Evolutionary conservation across 2,888 invertebrate genomes (phyloP), one percentile per base, ranked within the genome.

Genomic region (Epicampocera succincta): DNA sequence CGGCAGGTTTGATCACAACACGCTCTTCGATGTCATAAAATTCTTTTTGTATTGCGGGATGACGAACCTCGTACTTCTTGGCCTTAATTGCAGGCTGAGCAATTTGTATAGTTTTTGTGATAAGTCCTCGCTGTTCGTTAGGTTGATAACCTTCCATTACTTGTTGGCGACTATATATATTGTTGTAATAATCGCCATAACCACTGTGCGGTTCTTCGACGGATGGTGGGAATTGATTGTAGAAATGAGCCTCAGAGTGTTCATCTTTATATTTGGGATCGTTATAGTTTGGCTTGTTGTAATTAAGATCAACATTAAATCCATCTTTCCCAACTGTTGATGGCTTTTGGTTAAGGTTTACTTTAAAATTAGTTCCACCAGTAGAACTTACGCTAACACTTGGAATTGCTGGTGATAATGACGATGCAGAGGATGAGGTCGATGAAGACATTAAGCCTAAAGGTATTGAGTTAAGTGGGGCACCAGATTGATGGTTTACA

Each of bases 21-120:
- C 93, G 92, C 85, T 93, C 93, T 85, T 93, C 93, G 83, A 93
- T 93, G 85, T 93, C 93, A 87, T 93, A 93, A 88, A 93, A 93
- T 86, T 93, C 93, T 87, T 93, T 93, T 85, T 93, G 93, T 79
- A 93, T 92, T 42, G 93, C 93, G 50, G 93, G 93, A 80, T 93
- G 92, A 78, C 93, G 92, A 11, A 93, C 91, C 87, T 93, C 92
- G 85, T 92, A 92, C 82, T 92, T 93, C 71, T 92, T 92, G 25
- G 93, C 93, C 83, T 93, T 92, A 17, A 91, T 90, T 3, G 93
- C 93, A 0, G 93, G 93, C 84, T 93, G 93, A 5, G 92, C 92
- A 19, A 93, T 93, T 85, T 93, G 93, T 13, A 93, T 91, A 54
- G 92, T 91, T 84, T 93, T 93, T 83, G 93, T 89, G 19, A 92